Evolutionary conservation across 2,888 invertebrate species (phyloP).

Genomic region (Cerastis rubricosa): DNA sequence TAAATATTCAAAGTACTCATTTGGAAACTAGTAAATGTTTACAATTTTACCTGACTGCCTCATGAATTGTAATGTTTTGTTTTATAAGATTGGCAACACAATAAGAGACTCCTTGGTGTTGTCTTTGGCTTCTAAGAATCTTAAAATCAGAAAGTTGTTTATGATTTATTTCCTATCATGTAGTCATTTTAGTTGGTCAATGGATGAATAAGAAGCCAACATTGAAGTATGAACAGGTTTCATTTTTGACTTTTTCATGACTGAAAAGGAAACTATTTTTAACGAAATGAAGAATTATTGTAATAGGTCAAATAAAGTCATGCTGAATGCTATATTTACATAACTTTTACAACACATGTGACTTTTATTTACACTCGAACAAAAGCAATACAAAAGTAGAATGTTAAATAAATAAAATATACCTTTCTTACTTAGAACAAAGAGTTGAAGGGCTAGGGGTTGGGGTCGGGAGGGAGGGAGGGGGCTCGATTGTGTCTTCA

Average conservation of each 20-base stretch:
- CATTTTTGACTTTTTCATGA: conserved; percentile 17
- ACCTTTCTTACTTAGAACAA: not conserved
- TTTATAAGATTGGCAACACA: not conserved
- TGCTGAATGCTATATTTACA: conserved; percentile 43
- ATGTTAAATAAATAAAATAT: not conserved
- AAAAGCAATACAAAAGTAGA: conserved; percentile 5
- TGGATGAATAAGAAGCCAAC: conserved; percentile 14
- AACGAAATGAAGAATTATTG: conserved; percentile 30
- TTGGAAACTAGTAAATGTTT: not conserved
- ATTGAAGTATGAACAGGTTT: conserved; percentile 23
- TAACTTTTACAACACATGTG: conserved; percentile 27
- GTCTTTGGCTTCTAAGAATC: not conserved
- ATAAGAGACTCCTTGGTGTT: not conserved
- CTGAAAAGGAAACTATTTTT: conserved; percentile 33
- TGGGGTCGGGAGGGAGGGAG: not conserved
- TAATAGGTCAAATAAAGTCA: conserved; percentile 46
- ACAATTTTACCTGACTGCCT: not conserved
- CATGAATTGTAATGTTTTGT: not conserved
- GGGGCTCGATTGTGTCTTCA: not conserved
- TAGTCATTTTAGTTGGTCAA: conserved; percentile 9
- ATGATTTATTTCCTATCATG: not conserved
- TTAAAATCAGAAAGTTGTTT: not conserved
- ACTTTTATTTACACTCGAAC: conserved; percentile 45
- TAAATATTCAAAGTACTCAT: not conserved
- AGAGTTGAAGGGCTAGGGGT: not conserved